Conservation (phyloP, 2,113 vertebrate species). For the Dryoscopus gambensis region DNA sequence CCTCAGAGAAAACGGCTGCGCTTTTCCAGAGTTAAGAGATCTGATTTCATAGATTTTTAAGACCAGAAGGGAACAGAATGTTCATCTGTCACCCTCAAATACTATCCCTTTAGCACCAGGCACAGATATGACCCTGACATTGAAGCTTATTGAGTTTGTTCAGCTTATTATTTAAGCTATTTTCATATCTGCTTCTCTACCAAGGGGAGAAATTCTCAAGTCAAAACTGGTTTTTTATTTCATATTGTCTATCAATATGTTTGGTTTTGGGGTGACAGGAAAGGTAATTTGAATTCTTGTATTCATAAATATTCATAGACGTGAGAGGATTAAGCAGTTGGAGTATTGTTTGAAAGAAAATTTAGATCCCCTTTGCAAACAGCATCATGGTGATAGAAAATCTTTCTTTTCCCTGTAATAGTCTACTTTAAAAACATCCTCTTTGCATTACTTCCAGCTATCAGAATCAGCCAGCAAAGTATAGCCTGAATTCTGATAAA, state of each 20-base stretch:
- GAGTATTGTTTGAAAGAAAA: background rate
- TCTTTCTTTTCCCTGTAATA: background rate
- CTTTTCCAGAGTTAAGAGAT: background rate
- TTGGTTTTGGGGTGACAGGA: background rate
- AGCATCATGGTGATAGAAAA: background rate
- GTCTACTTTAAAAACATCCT: background rate
- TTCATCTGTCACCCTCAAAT: background rate
- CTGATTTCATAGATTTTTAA: background rate
- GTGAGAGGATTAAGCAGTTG: background rate
- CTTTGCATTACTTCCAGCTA: background rate
- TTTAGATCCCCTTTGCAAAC: background rate
- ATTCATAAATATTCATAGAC: background rate
- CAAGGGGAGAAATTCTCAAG: background rate
- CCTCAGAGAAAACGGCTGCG: background rate
- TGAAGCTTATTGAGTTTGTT: background rate
- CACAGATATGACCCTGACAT: background rate
- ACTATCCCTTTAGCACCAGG: background rate
- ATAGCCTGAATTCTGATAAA: background rate
- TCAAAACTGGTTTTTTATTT: background rate
- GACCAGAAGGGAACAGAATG: background rate
- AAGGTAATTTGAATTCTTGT: background rate
- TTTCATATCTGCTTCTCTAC: background rate
- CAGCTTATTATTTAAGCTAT: background rate
- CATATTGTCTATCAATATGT: background rate
- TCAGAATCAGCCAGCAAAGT: background rate